Percentiles rank a stretch among this genome's conserved stretches.
Evolutionary conservation across 2,113 vertebrate genomes (phyloP).

Genomic region (Ailuropoda melanoleuca): DNA sequence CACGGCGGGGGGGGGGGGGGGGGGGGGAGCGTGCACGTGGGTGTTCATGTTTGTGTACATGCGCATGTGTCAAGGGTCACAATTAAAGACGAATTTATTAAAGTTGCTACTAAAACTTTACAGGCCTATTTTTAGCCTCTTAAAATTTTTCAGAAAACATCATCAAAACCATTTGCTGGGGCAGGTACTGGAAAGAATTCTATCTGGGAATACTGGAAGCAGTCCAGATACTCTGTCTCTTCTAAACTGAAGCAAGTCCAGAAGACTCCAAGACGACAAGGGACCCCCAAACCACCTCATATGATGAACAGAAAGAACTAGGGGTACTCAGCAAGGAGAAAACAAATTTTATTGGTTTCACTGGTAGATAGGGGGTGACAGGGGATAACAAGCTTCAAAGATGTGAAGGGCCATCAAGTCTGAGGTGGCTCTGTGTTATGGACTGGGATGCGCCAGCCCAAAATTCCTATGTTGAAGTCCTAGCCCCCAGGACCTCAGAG

Average conservation of each 20-base stretch:
- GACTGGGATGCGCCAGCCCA: background rate
- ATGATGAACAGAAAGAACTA: background rate
- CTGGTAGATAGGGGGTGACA: background rate
- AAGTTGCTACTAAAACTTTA: background rate
- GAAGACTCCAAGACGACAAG: background rate
- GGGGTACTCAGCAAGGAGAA: background rate
- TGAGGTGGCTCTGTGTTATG: background rate
- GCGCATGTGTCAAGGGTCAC: background rate
- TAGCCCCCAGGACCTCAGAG: background rate
- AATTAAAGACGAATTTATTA: background rate
- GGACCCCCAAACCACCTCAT: background rate
- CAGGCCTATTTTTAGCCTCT: background rate
- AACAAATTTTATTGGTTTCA: background rate
- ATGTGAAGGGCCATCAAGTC: background rate
- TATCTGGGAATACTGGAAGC: background rate
- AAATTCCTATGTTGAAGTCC: background rate
- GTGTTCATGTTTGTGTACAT: background rate
- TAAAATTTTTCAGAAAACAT: background rate
- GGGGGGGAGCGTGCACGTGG: accelerated
- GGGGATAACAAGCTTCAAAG: background rate
- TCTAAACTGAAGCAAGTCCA: background rate
- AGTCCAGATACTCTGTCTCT: background rate
- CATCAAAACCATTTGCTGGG: constrained; percentile 14
- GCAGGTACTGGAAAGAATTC: background rate
- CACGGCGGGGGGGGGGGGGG: accelerated